These are phyloP conservation scores for Melieria omissa DNA, from an alignment of 2,888 invertebrate species.

Conservation along the genomic window DNA sequence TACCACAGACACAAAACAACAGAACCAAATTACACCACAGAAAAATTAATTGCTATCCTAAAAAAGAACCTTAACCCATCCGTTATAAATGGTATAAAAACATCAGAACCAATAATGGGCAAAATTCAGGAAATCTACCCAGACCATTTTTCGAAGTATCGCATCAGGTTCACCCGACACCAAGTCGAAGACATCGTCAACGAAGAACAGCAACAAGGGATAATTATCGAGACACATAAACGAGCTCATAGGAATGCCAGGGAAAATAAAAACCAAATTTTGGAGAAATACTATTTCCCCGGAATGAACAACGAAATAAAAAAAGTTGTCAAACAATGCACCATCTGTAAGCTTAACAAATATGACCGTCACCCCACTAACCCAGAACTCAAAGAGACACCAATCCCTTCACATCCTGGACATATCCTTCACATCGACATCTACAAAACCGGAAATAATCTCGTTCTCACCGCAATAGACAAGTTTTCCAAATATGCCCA, in stretches of 20 bases:
- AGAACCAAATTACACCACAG: too few relatives aligned
- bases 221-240: constrained; percentile 23
- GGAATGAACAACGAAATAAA: constrained; percentile 30
- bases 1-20: too few relatives aligned
- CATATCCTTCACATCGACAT: too few relatives aligned
- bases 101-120: too few relatives aligned
- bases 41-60: too few relatives aligned
- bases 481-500: too few relatives aligned
- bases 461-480: too few relatives aligned
- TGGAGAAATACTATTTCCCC: constrained; percentile 30
- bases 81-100: too few relatives aligned
- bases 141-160: constrained; percentile 32
- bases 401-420: background rate
- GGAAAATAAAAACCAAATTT: constrained; percentile 39
- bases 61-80: too few relatives aligned
- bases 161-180: constrained; percentile 27
- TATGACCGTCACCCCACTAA: too few relatives aligned
- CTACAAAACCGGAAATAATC: too few relatives aligned
- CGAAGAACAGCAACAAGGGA: constrained; percentile 22
- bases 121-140: too few relatives aligned
- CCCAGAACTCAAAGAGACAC: background rate
- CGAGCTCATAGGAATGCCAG: constrained; percentile 31
- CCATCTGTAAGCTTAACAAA: background rate
- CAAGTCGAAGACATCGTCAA: constrained; percentile 23
- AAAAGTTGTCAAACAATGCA: background rate